Percentiles rank a stretch among this genome's conserved stretches.
These are phyloP conservation scores for Ormyrus labotus DNA, from an alignment of 2,888 invertebrate species.

Conservation along the genomic window DNA sequence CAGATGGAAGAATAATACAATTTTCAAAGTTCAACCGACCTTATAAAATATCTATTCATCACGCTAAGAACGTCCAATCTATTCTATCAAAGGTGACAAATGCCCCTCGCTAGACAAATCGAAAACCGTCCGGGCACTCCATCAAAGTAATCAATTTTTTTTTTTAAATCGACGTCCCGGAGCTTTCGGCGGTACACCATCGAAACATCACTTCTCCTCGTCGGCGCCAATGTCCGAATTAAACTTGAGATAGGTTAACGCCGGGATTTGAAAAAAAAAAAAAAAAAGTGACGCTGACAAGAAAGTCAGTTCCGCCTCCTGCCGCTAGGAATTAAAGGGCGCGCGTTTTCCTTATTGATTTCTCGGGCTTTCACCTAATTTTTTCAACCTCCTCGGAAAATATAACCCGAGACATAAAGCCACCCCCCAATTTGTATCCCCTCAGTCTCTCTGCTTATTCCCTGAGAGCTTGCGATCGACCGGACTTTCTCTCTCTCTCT, in stretches of 20 bases:
- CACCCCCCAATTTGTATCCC: conserved; percentile 23
- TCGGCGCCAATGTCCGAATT: too few species aligned
- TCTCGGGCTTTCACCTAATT: conserved; percentile 26
- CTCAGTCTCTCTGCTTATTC: neutral
- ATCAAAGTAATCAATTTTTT: too few species aligned
- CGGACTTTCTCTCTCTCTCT: conserved; percentile 21
- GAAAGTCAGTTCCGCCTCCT: neutral
- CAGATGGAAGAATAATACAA: too few species aligned
- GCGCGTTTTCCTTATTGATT: conserved; percentile 13
- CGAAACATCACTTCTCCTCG: too few species aligned
- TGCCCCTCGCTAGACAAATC: too few species aligned
- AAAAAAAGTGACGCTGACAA: neutral
- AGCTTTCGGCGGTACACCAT: too few species aligned
- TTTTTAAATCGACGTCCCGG: too few species aligned
- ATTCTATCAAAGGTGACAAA: too few species aligned
- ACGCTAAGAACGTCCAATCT: too few species aligned
- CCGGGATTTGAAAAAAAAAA: neutral
- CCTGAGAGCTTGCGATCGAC: conserved; percentile 20
- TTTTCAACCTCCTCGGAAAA: neutral
- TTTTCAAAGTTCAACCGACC: too few species aligned
- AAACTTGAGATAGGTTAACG: neutral
- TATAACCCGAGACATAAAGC: neutral
- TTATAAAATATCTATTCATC: too few species aligned
- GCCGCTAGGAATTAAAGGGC: neutral
- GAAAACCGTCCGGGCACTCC: too few species aligned